These are phyloP conservation scores for Tychaedon coryphoeus DNA, from an alignment of 2,113 vertebrate genomes.

Conservation along the genomic window DNA sequence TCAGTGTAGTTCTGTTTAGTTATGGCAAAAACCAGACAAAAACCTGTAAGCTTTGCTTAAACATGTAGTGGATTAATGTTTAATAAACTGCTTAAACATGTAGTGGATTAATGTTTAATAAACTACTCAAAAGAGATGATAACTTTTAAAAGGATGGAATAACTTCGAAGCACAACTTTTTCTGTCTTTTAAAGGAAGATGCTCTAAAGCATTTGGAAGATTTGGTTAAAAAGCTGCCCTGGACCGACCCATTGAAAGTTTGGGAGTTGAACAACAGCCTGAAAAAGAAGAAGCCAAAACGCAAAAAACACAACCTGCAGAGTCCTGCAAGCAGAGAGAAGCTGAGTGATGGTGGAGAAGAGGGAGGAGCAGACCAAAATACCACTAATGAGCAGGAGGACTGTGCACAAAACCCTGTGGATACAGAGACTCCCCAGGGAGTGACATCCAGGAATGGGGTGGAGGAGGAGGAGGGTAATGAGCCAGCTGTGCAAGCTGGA, in stretches of 20 bases:
- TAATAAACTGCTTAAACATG: neutral
- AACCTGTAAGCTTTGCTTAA: neutral
- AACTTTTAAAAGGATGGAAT: neutral
- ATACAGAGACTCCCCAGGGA: neutral
- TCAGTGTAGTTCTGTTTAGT: neutral
- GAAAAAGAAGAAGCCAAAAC: slow-evolving; percentile 88
- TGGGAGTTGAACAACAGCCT: slow-evolving; percentile 89
- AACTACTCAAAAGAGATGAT: neutral
- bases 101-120: no score
- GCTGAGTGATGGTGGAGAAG: neutral
- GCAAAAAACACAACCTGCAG: slow-evolving; percentile 69
- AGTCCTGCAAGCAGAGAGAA: slow-evolving; percentile 42
- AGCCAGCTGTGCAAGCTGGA: neutral
- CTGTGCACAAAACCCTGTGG: neutral
- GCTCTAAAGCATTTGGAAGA: slow-evolving; percentile 85
- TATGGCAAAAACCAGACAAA: neutral
- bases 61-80: no score
- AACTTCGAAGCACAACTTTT: neutral
- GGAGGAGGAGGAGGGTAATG: neutral
- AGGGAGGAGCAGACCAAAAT: neutral
- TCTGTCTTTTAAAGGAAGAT: slow-evolving; percentile 81
- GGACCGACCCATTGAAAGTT: slow-evolving; percentile 84
- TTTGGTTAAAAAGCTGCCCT: slow-evolving; percentile 85
- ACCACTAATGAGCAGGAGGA: neutral
- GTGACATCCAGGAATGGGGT: neutral